Evolutionary conservation across 1,140 invertebrate genomes (phyloP).

Genomic region (Calliphora vicina): DNA sequence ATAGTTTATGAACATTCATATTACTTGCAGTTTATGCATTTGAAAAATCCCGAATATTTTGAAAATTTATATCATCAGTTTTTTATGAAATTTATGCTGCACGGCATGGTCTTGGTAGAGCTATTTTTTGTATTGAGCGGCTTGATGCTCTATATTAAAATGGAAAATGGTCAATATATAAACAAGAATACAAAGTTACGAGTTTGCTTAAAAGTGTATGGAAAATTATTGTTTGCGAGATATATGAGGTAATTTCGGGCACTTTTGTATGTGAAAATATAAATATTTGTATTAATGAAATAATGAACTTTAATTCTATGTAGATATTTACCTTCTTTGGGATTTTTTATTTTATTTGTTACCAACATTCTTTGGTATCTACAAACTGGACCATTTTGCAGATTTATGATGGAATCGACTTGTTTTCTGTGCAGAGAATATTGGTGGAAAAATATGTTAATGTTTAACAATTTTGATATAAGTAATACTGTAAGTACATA

Average conservation of each 20-base stretch:
- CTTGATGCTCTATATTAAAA: slow-evolving; percentile 6
- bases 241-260: neutral
- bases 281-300: too few relatives aligned
- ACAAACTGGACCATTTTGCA: neutral
- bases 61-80: slow-evolving; percentile 44
- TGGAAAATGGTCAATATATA: neutral
- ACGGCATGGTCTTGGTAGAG: neutral
- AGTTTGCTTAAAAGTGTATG: neutral
- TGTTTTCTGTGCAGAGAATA: neutral
- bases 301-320: neutral
- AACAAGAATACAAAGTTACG: neutral
- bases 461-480: neutral
- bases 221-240: neutral
- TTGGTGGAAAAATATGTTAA: slow-evolving; percentile 5
- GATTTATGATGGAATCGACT: neutral
- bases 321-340: slow-evolving; percentile 1
- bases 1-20: slow-evolving; percentile 53
- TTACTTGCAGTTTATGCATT: slow-evolving; percentile 45
- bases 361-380: neutral
- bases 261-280: too few relatives aligned
- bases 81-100: neutral
- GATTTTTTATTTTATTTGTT: neutral
- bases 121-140: slow-evolving; percentile 16
- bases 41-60: slow-evolving; percentile 55
- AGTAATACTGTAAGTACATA: slow-evolving; percentile 10